Base-by-base conservation (phyloP, 2,888 invertebrate genomes). In the Cerastoderma edule region DNA sequence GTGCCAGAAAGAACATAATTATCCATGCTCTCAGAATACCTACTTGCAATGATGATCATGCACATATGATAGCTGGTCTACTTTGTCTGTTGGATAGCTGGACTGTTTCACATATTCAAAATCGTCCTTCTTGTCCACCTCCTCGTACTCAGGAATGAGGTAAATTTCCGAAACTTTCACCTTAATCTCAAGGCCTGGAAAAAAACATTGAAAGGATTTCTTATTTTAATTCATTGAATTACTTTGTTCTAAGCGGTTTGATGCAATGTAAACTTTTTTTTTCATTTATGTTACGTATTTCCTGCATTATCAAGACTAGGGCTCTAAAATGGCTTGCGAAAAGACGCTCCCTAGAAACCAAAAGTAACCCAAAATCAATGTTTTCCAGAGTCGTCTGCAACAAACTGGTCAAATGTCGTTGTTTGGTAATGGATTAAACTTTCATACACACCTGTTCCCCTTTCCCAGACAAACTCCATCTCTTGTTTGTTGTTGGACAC, bases 121-220 rank as follows among this genome's bases (percentile, higher is more conserved):
- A 72, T 92, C 92, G 70, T 90, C 89, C 2, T 83, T 78, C 28
- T 89, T 88, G 44, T 88, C 86, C 13, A 91, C 76, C 72, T 92
- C 92, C 30, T 86, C 87, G 75, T 91, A 92, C 68, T 90, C 88
- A 2, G 91, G 92, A 33, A 92, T 86, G 56, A 92, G 82, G 80
- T 86, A 89, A 4, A 91, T 85, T 13, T 89, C 87, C 8, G 88
- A 83, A 4, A 91, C 86, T 35, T 88, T 88, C 71, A 92, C 84
- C 65, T 89, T 89, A 27, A 92, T 87, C 79, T 89, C 84, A 27
- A 91, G 80, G 5, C 91, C 91, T 79, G 32, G 19, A 65, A 50
- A 50, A 2, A 33, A 48, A 48, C 24, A 48, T 44, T 19, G 19
- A n/a, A 50, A 50, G 22, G 22, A 50, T 13, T 50, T 8, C 50